phyloP scores from a whole-genome alignment of 2,797 vertebrate genomes.

The Sebastes matsubarae region DNA sequence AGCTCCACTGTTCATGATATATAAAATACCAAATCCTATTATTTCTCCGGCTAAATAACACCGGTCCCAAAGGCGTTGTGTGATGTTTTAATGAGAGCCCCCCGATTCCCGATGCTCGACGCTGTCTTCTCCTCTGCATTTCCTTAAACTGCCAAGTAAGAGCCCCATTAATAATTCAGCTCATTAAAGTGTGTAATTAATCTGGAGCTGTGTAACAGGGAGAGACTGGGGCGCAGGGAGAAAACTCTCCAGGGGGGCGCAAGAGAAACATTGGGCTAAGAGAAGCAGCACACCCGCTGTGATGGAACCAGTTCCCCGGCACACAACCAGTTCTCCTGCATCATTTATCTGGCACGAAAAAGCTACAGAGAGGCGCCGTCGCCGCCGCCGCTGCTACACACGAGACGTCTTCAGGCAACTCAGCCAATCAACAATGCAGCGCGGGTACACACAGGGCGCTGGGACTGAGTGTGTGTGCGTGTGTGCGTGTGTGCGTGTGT shows the following conservation, averaged over 20 bases:
- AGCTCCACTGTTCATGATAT: conserved; percentile 64
- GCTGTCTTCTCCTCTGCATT: conserved; percentile 90
- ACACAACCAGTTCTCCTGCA: conserved; percentile 69
- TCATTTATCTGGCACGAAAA: conserved; percentile 77
- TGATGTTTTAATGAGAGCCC: conserved; percentile 95
- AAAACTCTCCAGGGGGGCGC: conserved; percentile 71
- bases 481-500: conserved; percentile 31
- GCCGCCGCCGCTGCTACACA: conserved; percentile 17
- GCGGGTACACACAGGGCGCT: conserved; percentile 10
- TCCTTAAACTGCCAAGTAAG: conserved; percentile 99
- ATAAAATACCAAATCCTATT: conserved; percentile 88
- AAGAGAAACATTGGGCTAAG: conserved; percentile 68
- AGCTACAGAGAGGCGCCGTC: conserved; percentile 39
- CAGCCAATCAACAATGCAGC: conserved; percentile 66
- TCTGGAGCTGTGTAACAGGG: conserved; percentile 85
- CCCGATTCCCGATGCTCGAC: conserved; percentile 81
- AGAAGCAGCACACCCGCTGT: conserved; percentile 62
- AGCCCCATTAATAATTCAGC: conserved; percentile 99
- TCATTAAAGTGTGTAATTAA: conserved; percentile 99
- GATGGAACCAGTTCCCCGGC: conserved; percentile 64
- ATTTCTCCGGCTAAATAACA: conserved; percentile 90
- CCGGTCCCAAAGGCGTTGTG: conserved; percentile 90
- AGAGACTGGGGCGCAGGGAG: conserved; percentile 71
- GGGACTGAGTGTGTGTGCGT: conserved; percentile 34
- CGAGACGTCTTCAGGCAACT: conserved; percentile 65